These are phyloP conservation scores for Isichthys henryi DNA, from an alignment of 2,113 vertebrate genomes.

Conservation along the genomic window DNA sequence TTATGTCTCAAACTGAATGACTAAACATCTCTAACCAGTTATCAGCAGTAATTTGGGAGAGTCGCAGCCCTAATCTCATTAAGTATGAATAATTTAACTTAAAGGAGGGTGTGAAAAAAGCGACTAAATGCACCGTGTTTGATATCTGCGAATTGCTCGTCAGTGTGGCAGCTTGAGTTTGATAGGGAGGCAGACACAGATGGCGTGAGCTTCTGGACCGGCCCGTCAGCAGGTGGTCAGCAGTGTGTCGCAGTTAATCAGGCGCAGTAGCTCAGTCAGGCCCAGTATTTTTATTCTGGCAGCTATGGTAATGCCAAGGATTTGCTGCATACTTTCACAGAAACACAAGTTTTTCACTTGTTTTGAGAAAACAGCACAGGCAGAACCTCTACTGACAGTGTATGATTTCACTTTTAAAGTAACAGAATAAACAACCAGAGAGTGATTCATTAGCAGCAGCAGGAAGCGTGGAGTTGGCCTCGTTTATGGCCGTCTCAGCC, in stretches of 20 bases:
- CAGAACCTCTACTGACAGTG: not conserved
- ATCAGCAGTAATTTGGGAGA: not conserved
- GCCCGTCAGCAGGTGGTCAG: constrained; percentile 17
- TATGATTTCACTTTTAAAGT: not conserved
- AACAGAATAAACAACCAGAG: not conserved
- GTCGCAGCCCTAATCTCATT: not conserved
- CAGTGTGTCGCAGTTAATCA: constrained; percentile 11
- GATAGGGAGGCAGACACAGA: constrained; percentile 7
- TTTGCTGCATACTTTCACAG: constrained; percentile 3
- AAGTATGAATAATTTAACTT: not conserved
- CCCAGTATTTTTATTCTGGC: constrained; percentile 17
- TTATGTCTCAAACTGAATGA: not conserved
- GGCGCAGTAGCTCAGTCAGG: not conserved
- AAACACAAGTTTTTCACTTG: not conserved
- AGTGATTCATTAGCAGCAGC: not conserved
- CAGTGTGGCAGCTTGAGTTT: not conserved
- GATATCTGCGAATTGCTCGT: not conserved
- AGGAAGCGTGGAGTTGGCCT: not conserved
- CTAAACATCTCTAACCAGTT: not conserved
- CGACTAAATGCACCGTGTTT: not conserved
- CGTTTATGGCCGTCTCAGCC: not conserved
- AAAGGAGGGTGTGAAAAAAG: not conserved
- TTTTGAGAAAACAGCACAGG: constrained; percentile 2
- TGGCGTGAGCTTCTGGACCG: constrained; percentile 5
- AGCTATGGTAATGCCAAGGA: constrained; percentile 13